Conservation (phyloP, 1,140 invertebrate species). For the Scaptomyza hsui region DNA sequence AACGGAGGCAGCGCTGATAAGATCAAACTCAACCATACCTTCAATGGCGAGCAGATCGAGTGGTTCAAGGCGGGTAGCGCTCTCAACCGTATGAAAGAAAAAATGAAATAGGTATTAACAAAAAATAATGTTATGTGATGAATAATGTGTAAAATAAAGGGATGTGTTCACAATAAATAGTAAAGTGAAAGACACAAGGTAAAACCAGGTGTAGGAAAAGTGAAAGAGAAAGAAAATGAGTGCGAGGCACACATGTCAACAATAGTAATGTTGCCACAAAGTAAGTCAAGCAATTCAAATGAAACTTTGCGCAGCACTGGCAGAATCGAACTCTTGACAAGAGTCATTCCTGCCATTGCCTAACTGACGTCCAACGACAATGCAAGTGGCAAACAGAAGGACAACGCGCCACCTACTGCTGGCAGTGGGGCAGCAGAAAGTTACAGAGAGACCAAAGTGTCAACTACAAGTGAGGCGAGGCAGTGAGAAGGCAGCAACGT, state of each 20-base stretch:
- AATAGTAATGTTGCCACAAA: constrained; percentile 61
- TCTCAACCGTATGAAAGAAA: constrained; percentile 97
- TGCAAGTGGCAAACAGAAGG: constrained; percentile 69
- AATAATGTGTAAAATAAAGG: too few species aligned
- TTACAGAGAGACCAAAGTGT: constrained; percentile 54
- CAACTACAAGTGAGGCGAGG: constrained; percentile 71
- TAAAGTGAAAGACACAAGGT: not conserved
- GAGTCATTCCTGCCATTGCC: constrained; percentile 54
- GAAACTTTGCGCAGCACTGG: constrained; percentile 16
- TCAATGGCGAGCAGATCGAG: constrained; percentile 98
- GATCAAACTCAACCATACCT: constrained; percentile 95
- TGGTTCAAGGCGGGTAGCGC: constrained; percentile 99
- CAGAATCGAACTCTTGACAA: constrained; percentile 11
- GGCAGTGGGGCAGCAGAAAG: constrained; percentile 1
- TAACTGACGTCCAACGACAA: constrained; percentile 50
- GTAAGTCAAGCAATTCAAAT: constrained; percentile 46
- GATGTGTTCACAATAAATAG: too few species aligned
- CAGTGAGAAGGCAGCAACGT: constrained; percentile 19
- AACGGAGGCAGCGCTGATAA: constrained; percentile 93
- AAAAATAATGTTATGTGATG: too few species aligned
- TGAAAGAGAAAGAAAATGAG: not conserved
- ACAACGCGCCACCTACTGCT: constrained; percentile 50
- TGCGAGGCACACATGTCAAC: constrained; percentile 23
- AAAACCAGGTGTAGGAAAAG: not conserved
- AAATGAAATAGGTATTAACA: not conserved